Percentiles rank a stretch among this genome's conserved stretches.
These are phyloP conservation scores for Conops quadrifasciatus DNA, from an alignment of 2,888 invertebrate genomes.

Conservation along the genomic window DNA sequence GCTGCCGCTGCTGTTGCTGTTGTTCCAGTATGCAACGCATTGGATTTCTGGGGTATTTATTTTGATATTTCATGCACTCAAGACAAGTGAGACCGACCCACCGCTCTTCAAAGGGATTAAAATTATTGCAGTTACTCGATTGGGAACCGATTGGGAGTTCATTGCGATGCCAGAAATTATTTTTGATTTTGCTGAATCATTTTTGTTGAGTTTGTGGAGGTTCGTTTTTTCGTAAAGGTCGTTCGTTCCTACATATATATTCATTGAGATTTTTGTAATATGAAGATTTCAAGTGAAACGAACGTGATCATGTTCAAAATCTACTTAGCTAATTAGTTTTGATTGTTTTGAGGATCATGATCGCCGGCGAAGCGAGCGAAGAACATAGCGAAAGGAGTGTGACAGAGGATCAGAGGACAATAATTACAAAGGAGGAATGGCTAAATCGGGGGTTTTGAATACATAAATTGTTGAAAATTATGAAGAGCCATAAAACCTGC, in stretches of 20 bases:
- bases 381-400: background rate
- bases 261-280: background rate
- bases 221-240: slow-evolving; percentile 4
- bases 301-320: slow-evolving; percentile 12
- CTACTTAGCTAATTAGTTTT: slow-evolving; percentile 41
- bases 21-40: background rate
- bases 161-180: background rate
- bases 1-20: background rate
- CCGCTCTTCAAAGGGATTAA: slow-evolving; percentile 55
- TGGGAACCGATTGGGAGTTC: slow-evolving; percentile 28
- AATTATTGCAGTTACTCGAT: slow-evolving; percentile 54
- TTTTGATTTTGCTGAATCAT: slow-evolving; percentile 47
- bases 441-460: too few species aligned
- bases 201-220: slow-evolving; percentile 45
- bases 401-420: background rate
- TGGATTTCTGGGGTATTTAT: slow-evolving; percentile 14
- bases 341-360: slow-evolving; percentile 34
- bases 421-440: too few species aligned
- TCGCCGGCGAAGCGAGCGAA: slow-evolving; percentile 21
- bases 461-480: too few species aligned
- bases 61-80: slow-evolving; percentile 23
- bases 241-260: background rate
- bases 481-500: too few species aligned
- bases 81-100: slow-evolving; percentile 22
- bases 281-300: background rate